phyloP scores from a whole-genome alignment of 2,888 invertebrate genomes.

The Drosophila niveifrons region DNA sequence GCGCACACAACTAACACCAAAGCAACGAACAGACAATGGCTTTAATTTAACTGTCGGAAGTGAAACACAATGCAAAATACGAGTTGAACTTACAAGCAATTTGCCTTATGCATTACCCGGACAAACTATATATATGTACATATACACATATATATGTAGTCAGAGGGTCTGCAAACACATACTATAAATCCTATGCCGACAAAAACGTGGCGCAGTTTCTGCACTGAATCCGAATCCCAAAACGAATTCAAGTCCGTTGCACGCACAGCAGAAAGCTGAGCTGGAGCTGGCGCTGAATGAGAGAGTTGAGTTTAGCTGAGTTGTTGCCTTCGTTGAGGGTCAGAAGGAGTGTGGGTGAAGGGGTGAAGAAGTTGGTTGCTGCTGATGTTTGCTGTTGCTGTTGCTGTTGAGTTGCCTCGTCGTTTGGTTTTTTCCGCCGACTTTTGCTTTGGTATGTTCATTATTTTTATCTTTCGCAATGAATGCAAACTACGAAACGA shows the following conservation, averaged over 20 bases:
- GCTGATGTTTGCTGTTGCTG: constrained; percentile 46
- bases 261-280: constrained; percentile 52
- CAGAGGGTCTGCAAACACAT: constrained; percentile 41
- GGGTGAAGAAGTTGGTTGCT: constrained; percentile 19
- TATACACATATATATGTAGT: constrained; percentile 2
- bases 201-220: constrained; percentile 72
- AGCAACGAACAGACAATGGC: constrained; percentile 63
- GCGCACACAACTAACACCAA: constrained; percentile 63
- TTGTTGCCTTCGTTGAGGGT: constrained; percentile 10
- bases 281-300: background rate
- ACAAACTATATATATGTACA: constrained; percentile 34
- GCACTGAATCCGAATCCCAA: constrained; percentile 55
- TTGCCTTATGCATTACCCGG: constrained; percentile 74
- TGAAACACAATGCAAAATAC: constrained; percentile 79
- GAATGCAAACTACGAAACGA: constrained; percentile 72
- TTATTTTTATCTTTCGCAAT: constrained; percentile 83
- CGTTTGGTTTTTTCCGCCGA: constrained; percentile 66
- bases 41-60: constrained; percentile 84
- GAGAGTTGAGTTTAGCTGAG: background rate
- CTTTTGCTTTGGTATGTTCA: constrained; percentile 82
- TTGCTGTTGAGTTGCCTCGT: constrained; percentile 52
- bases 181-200: constrained; percentile 64
- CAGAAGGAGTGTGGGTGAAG: constrained; percentile 25
- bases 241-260: constrained; percentile 57
- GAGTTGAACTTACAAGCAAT: constrained; percentile 79